Percentiles rank a stretch among this genome's conserved stretches.
These are phyloP conservation scores for Drosophila ambigua DNA, from an alignment of 1,140 invertebrate species.

Conservation along the genomic window DNA sequence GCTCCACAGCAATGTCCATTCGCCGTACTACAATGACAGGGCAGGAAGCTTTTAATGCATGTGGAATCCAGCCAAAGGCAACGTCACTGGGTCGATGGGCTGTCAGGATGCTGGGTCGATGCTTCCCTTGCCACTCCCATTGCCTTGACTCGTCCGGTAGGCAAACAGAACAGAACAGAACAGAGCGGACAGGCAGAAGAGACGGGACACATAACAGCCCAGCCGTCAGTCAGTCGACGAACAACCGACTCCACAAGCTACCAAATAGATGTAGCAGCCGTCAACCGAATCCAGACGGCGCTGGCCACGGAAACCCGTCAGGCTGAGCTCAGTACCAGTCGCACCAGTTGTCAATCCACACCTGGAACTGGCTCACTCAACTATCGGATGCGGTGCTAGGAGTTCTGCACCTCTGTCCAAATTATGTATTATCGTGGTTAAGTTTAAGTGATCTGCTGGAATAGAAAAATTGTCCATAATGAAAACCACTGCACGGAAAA, in stretches of 20 bases:
- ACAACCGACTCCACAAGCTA: conserved; percentile 37
- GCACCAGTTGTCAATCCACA: background rate
- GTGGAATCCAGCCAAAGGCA: conserved; percentile 64
- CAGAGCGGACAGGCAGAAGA: background rate
- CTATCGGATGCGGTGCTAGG: background rate
- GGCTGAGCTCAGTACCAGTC: too few relatives aligned
- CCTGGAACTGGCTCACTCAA: conserved; percentile 5
- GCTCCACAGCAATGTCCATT: too few relatives aligned
- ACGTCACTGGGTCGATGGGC: conserved; percentile 67
- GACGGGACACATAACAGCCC: conserved; percentile 10
- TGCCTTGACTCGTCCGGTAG: conserved; percentile 15
- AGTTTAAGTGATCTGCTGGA: too few relatives aligned
- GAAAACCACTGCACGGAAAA: too few relatives aligned
- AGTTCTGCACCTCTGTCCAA: too few relatives aligned
- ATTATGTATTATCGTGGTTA: too few relatives aligned
- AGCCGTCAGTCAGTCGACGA: conserved; percentile 65
- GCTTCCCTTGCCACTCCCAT: conserved; percentile 19
- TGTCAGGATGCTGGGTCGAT: conserved; percentile 45
- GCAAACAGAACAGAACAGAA: conserved; percentile 6
- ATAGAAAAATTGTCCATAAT: too few relatives aligned
- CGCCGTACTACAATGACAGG: conserved; percentile 1
- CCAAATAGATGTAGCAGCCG: conserved; percentile 10
- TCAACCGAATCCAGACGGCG: too few relatives aligned
- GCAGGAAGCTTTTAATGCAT: conserved; percentile 75
- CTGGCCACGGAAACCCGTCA: too few relatives aligned